Percentiles rank a stretch among this genome's conserved stretches.
These are phyloP conservation scores for Tineola bisselliella DNA, from an alignment of 2,888 invertebrate genomes.

Conservation along the genomic window DNA sequence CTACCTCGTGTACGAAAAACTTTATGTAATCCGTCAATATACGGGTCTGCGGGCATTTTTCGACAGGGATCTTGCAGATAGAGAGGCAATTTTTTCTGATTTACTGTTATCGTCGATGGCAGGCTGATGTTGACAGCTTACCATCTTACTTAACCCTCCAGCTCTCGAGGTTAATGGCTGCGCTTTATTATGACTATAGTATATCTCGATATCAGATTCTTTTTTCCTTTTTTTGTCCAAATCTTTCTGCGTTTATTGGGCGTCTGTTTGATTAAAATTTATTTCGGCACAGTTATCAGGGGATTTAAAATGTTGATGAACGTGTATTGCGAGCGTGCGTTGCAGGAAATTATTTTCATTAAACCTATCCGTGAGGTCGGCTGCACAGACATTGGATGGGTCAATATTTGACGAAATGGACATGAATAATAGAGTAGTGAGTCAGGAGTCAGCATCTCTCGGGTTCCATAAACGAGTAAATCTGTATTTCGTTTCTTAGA, in stretches of 20 bases:
- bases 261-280: background rate
- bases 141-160: background rate
- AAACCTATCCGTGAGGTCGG: background rate
- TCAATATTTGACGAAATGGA: background rate
- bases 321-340: background rate
- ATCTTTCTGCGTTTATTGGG: background rate
- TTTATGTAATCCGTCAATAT: background rate
- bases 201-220: background rate
- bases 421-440: background rate
- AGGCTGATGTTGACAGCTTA: constrained; percentile 21
- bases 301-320: background rate
- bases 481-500: background rate
- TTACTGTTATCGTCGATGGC: constrained; percentile 18
- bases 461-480: background rate
- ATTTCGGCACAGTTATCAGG: background rate
- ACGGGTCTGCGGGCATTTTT: background rate
- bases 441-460: background rate
- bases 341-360: background rate
- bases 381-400: background rate
- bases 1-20: background rate
- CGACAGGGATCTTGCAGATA: background rate
- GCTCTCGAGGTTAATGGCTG: constrained; percentile 1
- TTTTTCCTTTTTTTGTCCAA: background rate
- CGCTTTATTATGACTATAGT: background rate
- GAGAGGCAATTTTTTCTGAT: constrained; percentile 18